Base-by-base conservation (phyloP, 2,888 invertebrate species). In the Tenthredo amoena region DNA sequence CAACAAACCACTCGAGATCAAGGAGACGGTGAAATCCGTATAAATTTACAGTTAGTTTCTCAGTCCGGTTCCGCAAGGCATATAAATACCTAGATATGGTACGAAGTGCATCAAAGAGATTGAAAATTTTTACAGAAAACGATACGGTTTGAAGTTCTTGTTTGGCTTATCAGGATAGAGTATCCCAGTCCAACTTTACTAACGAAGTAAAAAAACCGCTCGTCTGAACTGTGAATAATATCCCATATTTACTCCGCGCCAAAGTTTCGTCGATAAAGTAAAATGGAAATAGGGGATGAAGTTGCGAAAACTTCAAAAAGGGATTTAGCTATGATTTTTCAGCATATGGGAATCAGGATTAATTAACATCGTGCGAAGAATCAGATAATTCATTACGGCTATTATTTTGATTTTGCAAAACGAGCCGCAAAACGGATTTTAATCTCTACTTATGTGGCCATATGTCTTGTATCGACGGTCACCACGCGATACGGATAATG, bases 401-500 rank as follows among this genome's bases (percentile, higher is more conserved):
- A 18, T 34, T 55, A 34, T 12, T 47, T 34, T 26, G 26, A 0
- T 21, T 21, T 47, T 7, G 2, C n/a, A 10, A 37, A 50, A 37
- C 12, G 37, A 50, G 77, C 7, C n/a, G 21, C 37, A 77, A 55
- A 77, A 21, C 34, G 50, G 9, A 34, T 77, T 77, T 58, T 79
- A 55, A 79, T 55, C 79, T 79, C 12, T 21, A 47, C 47, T 10
- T 15, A 26, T 26, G n/a, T 15, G 1, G 37, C 79, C 79, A 79
- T 79, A 50, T 79, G 79, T 10, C 26, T 15, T 37, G 10, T 47
- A 55, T 79, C 37, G 50, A 34, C 79, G 6, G 79, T 37, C 26
- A 79, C 34, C 79, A 79, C 15, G 55, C 18, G 55, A 79, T 55
- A n/a, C 79, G n/a, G 79, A 79, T 79, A 79, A 79, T 58, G 34